Evolutionary conservation across 2,797 vertebrate species (phyloP).

Genomic region (Muscicapa striata): DNA sequence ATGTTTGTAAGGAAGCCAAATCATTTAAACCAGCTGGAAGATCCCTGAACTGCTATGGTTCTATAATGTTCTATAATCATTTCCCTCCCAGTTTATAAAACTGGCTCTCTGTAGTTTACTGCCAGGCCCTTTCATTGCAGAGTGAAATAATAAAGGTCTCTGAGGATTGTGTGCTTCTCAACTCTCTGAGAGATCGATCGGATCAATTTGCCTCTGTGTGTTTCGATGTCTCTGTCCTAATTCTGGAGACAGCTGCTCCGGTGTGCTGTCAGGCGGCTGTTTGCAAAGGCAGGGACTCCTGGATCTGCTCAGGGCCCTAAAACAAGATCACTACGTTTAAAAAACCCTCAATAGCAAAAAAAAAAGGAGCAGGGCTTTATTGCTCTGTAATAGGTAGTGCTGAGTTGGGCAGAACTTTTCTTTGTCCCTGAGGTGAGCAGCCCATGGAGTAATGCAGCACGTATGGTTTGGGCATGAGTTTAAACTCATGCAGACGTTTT

Average conservation of each 20-base stretch:
- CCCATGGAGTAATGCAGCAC: rapidly evolving
- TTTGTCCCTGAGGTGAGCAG: background rate
- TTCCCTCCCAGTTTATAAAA: slow-evolving; percentile 61
- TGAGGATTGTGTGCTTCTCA: slow-evolving; percentile 1
- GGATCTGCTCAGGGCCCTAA: background rate
- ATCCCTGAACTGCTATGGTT: slow-evolving; percentile 13
- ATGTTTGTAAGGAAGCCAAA: slow-evolving; percentile 10
- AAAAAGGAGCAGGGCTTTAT: background rate
- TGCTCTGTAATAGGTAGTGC: background rate
- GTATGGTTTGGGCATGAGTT: background rate
- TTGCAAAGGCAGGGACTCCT: background rate
- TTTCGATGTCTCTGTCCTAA: slow-evolving; percentile 20
- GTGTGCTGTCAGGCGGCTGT: background rate
- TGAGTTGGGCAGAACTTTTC: background rate
- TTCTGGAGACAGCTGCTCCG: slow-evolving; percentile 9
- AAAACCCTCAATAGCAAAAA: background rate
- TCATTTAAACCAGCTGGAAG: slow-evolving; percentile 54
- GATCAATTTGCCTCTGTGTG: slow-evolving; percentile 57
- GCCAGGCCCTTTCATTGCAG: slow-evolving; percentile 33
- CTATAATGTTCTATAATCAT: slow-evolving; percentile 39
- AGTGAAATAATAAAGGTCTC: slow-evolving; percentile 52
- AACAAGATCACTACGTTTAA: background rate
- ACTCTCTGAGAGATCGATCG: background rate
- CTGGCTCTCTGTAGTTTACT: slow-evolving; percentile 35
- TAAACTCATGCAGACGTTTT: background rate